Conservation (phyloP, 2,888 invertebrate species). For the Drosophila peninsularis region DNA sequence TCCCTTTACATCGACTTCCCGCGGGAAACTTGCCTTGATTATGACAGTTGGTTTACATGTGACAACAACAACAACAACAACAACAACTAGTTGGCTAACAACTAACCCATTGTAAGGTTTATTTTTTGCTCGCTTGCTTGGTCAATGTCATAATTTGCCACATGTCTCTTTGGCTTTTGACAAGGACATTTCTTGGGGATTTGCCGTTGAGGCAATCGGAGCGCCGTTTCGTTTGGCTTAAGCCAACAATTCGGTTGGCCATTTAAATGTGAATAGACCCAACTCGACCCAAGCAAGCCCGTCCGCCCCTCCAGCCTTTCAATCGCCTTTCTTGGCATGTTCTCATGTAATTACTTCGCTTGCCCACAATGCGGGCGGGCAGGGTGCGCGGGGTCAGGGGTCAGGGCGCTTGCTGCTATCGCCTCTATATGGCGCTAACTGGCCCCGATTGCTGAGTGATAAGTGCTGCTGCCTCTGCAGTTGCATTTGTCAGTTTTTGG, state of each 20-base stretch:
- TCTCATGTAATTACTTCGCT: conserved; percentile 72
- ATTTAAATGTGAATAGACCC: conserved; percentile 54
- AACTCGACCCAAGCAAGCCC: too few relatives aligned
- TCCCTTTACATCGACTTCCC: conserved; percentile 50
- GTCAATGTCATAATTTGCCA: conserved; percentile 71
- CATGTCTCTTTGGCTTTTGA: conserved; percentile 52
- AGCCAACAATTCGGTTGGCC: conserved; percentile 51
- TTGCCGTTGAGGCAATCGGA: conserved; percentile 30
- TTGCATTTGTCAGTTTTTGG: conserved; percentile 57
- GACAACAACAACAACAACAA: conserved; percentile 30
- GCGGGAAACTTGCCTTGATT: conserved; percentile 74
- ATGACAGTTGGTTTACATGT: conserved; percentile 73
- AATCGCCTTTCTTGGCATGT: conserved; percentile 62
- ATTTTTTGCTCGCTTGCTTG: conserved; percentile 33
- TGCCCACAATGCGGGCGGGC: conserved; percentile 14
- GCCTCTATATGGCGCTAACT: conserved; percentile 27
- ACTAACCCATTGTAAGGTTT: conserved; percentile 48
- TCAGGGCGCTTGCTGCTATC: conserved; percentile 7
- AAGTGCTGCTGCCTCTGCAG: conserved; percentile 57
- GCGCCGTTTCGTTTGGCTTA: conserved; percentile 41
- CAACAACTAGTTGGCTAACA: conserved; percentile 22
- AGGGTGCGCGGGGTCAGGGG: not conserved
- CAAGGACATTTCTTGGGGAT: conserved; percentile 65
- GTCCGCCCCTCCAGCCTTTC: not conserved
- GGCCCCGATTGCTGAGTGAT: conserved; percentile 76